Evolutionary conservation across 2,888 invertebrate genomes (phyloP).

Genomic region (Agrotis ipsilon): DNA sequence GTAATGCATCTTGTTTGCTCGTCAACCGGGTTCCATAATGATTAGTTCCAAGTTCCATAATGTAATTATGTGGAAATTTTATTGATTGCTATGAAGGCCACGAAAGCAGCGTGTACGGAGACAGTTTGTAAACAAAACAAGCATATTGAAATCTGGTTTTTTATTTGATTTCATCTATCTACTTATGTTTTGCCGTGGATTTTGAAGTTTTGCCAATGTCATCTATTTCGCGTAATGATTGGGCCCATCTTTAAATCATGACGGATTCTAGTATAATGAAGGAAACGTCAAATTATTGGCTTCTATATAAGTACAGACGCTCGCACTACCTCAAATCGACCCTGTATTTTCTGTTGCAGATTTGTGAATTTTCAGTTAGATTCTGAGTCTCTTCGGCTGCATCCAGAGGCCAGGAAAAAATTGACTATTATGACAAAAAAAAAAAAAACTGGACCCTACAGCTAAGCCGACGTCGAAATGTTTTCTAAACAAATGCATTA

Average conservation of each 20-base stretch:
- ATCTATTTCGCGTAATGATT: too few relatives aligned
- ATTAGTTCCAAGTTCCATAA: slow-evolving; percentile 60
- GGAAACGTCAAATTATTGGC: not conserved
- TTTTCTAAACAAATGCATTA: slow-evolving; percentile 26
- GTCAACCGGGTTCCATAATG: slow-evolving; percentile 45
- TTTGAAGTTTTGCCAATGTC: not conserved
- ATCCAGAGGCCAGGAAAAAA: too few relatives aligned
- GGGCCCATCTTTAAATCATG: not conserved
- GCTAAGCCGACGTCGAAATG: not conserved
- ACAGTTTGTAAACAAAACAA: slow-evolving; percentile 4
- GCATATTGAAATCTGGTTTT: not conserved
- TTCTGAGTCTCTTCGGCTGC: too few relatives aligned
- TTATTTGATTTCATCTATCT: not conserved
- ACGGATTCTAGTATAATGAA: not conserved
- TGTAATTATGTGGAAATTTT: slow-evolving; percentile 59
- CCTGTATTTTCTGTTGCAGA: too few relatives aligned
- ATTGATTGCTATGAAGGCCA: slow-evolving; percentile 63
- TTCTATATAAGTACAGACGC: not conserved
- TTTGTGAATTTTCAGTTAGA: too few relatives aligned
- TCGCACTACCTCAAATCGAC: too few relatives aligned
- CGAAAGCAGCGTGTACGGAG: slow-evolving; percentile 55
- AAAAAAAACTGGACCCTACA: not conserved
- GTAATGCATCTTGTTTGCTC: slow-evolving; percentile 42
- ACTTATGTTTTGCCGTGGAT: not conserved
- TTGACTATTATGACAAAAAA: too few relatives aligned